Base-by-base conservation (phyloP, 1,140 invertebrate species). In the Caenorhabditis latens region DNA sequence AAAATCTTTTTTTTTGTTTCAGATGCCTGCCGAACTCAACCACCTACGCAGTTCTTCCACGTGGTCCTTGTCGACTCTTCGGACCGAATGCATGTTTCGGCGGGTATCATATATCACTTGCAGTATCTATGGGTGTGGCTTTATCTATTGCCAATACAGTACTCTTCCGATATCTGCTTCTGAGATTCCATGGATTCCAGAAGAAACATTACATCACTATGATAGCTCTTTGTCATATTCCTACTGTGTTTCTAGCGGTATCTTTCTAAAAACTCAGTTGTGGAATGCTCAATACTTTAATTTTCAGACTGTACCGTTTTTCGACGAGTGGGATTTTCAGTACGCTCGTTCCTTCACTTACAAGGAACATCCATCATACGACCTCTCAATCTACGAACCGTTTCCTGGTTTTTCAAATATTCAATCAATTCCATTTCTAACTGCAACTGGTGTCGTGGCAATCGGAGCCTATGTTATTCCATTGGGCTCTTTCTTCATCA, bases 371-470 rank as follows among this genome's bases (percentile, higher is more conserved):
- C 46, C 71, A 13, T 53, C 46, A 13, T 79, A 79, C 11, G 71
- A 79, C 42, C 32, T 79, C 8, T 79, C 71, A 4, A 79, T 79
- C 9, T 79, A 79, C n/a, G 71, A 79, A 79, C 71, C 71, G 24
- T 79, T 79, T 79, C 71, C 71, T 42, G 43, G 71, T 1, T 79
- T 79, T 14, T 16, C 71, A 11, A 79, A 79, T 13, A 79, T 79
- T 50, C 71, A 79, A 50, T 79, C 71, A 13, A 53, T 79, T 24
- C 71, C 71, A 24, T 79, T 79, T 50, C n/a, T 79, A 4, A 79
- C 71, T 79, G 71, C 71, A 24, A 79, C 71, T 48, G n/a, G 40
- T 9, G 71, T 79, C 21, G 46, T 79, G 11, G 43, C 71, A 21
- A 79, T 79, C 1, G 71, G 71, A 50, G 71, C 71, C 6, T 50